A percentile compares a stretch with the other conserved stretches of the same genome.
These are phyloP conservation scores for Borostomias antarcticus DNA, from an alignment of 2,797 vertebrate species.

Conservation along the genomic window DNA sequence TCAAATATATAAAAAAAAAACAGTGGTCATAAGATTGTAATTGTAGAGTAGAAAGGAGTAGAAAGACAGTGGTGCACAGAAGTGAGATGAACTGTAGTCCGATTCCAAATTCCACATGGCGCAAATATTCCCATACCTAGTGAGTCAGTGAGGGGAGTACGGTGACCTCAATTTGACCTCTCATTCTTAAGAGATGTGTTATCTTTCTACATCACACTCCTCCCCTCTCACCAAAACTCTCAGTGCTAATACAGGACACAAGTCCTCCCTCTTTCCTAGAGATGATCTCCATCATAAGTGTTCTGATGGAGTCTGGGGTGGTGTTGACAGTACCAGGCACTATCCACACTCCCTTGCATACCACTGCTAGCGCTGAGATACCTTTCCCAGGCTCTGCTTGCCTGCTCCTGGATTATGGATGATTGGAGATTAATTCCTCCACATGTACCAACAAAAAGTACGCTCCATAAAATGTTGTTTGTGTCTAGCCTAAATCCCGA, in stretches of 20 bases:
- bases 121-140: conserved; percentile 6
- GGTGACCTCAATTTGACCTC: not conserved
- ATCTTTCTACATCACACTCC: not conserved
- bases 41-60: conserved; percentile 15
- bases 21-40: not conserved
- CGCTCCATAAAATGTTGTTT: too few relatives aligned
- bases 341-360: conserved; percentile 6
- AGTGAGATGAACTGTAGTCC: not conserved
- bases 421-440: too few relatives aligned
- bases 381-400: not conserved
- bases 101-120: not conserved
- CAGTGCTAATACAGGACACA: not conserved
- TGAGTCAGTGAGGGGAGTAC: not conserved
- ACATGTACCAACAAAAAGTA: too few relatives aligned
- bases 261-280: too few relatives aligned
- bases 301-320: not conserved
- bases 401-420: too few relatives aligned
- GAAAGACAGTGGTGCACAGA: not conserved
- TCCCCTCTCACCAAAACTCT: not conserved
- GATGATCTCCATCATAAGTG: conserved; percentile 8
- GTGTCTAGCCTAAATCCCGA: too few relatives aligned
- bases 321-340: not conserved
- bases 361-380: not conserved
- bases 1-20: too few relatives aligned
- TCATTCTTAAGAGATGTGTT: not conserved